Percentiles rank a stretch among this genome's conserved stretches.
Evolutionary conservation across 64 coral and sea anemone species (phyloP).

Genomic region (Montipora capricornis): DNA sequence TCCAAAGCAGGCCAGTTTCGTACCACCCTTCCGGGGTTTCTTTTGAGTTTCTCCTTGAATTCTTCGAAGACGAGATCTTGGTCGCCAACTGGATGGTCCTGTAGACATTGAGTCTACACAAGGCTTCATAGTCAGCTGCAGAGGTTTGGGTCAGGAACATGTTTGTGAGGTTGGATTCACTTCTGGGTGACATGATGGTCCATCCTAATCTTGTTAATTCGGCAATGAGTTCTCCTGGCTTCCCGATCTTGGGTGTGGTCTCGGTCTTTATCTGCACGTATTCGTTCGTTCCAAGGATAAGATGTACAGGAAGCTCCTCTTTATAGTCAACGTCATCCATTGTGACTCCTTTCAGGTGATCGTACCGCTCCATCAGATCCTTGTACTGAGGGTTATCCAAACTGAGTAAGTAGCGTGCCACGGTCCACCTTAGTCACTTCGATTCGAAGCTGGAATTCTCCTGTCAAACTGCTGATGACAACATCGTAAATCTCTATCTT

Average conservation of each 20-base stretch:
- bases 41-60: slow-evolving; percentile 32
- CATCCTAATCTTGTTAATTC: slow-evolving; percentile 61
- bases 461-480: neutral
- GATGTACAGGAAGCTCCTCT: slow-evolving; percentile 37
- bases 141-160: slow-evolving; percentile 22
- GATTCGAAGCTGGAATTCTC: slow-evolving; percentile 13
- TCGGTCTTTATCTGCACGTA: slow-evolving; percentile 61
- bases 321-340: slow-evolving; percentile 46
- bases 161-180: slow-evolving; percentile 18
- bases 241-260: slow-evolving; percentile 26
- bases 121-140: slow-evolving; percentile 13
- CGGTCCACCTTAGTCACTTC: slow-evolving; percentile 19
- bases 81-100: neutral
- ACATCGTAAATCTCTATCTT: slow-evolving; percentile 8
- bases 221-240: slow-evolving; percentile 50
- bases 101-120: slow-evolving; percentile 21
- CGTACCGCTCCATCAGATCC: slow-evolving; percentile 26
- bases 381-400: slow-evolving; percentile 22
- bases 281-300: slow-evolving; percentile 58
- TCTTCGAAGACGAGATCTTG: slow-evolving; percentile 46
- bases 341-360: slow-evolving; percentile 53
- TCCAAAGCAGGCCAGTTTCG: slow-evolving; percentile 49
- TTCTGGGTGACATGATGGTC: slow-evolving; percentile 70
- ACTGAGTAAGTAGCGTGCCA: neutral
- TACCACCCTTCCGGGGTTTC: slow-evolving; percentile 47